Percentiles rank a stretch among this genome's conserved stretches.
These are phyloP conservation scores for Meandrusa payeni DNA, from an alignment of 2,888 invertebrate genomes.

Conservation along the genomic window DNA sequence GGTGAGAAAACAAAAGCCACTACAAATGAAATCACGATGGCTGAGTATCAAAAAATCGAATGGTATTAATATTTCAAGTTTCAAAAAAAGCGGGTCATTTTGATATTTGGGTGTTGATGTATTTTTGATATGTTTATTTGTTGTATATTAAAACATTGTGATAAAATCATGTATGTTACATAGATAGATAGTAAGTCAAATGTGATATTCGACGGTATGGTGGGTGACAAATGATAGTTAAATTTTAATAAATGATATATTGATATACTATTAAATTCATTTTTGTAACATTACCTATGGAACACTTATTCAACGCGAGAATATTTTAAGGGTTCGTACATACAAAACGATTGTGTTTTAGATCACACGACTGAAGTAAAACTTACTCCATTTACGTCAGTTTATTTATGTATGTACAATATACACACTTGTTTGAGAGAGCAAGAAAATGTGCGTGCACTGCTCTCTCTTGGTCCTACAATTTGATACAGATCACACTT, in stretches of 20 bases:
- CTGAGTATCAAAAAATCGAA: neutral
- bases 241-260: constrained; percentile 17
- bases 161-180: constrained; percentile 21
- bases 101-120: constrained; percentile 20
- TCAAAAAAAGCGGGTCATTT: too few species aligned
- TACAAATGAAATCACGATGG: constrained; percentile 1
- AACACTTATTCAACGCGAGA: too few species aligned
- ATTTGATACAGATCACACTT: too few species aligned
- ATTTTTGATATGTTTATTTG: constrained; percentile 1
- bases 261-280: neutral
- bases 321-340: too few species aligned
- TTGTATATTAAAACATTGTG: constrained; percentile 19
- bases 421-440: too few species aligned
- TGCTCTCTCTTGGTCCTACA: too few species aligned
- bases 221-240: constrained; percentile 8
- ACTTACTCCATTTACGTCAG: too few species aligned
- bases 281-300: neutral
- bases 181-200: constrained; percentile 28
- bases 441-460: too few species aligned
- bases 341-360: too few species aligned
- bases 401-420: too few species aligned
- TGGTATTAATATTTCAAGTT: too few species aligned
- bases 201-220: constrained; percentile 30
- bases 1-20: constrained; percentile 2
- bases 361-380: too few species aligned